Percentiles rank a stretch among this genome's conserved stretches.
Evolutionary conservation across 2,113 vertebrate genomes (phyloP).

Genomic region (Pseudopodoces humilis): DNA sequence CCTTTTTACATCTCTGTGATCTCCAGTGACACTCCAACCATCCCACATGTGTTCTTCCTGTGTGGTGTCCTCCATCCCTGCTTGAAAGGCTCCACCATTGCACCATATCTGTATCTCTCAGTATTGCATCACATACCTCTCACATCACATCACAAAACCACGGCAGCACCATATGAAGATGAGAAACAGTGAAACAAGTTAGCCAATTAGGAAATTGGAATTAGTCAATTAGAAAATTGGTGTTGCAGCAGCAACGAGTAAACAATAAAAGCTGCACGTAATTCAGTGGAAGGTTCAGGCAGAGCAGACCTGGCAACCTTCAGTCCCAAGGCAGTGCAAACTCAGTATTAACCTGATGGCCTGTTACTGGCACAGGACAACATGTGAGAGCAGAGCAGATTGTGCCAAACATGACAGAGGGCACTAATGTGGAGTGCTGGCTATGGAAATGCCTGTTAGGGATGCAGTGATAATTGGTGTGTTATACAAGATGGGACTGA

Average conservation of each 20-base stretch:
- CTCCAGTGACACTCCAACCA: not conserved
- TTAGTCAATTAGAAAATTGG: not conserved
- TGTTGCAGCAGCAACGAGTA: not conserved
- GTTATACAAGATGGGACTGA: not conserved
- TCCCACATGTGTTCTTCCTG: rapidly evolving
- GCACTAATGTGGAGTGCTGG: not conserved
- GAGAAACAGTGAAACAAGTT: not conserved
- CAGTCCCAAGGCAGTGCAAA: not conserved
- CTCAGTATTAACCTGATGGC: not conserved
- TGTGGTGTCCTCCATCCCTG: rapidly evolving
- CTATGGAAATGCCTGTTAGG: not conserved
- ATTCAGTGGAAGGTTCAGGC: not conserved
- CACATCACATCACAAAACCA: not conserved
- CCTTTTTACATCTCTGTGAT: not conserved
- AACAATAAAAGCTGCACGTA: not conserved
- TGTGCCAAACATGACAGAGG: not conserved
- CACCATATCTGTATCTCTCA: not conserved
- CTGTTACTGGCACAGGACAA: not conserved
- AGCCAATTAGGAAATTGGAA: not conserved
- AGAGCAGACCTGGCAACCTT: not conserved
- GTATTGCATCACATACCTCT: not conserved
- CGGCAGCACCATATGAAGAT: rapidly evolving
- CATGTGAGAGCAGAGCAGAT: rapidly evolving
- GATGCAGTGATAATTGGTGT: not conserved
- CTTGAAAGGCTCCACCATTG: not conserved